Conservation (phyloP, 2,888 invertebrate species). For the Zaprionus lineosus region DNA sequence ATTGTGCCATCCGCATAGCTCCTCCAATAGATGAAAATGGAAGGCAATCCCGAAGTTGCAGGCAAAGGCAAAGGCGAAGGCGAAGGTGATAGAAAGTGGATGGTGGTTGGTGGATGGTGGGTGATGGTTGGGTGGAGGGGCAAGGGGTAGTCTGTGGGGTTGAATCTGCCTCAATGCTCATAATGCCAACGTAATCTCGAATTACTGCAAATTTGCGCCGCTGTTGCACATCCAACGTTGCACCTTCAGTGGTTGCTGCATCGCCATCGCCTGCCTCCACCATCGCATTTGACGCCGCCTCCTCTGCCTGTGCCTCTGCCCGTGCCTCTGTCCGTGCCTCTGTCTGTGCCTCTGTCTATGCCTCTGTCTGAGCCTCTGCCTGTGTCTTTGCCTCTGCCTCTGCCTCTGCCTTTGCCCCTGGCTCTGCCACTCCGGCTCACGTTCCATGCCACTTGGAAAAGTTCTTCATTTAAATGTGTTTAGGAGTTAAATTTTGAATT, state of each 20-base stretch:
- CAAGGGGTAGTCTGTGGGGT: background rate
- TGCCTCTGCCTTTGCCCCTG: constrained; percentile 1
- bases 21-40: too few relatives aligned
- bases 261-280: background rate
- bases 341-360: background rate
- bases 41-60: too few relatives aligned
- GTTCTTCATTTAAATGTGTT: constrained; percentile 12
- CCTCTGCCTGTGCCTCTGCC: constrained; percentile 1
- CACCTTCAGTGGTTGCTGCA: constrained; percentile 3
- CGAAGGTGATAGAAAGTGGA: too few relatives aligned
- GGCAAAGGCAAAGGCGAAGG: too few relatives aligned
- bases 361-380: background rate
- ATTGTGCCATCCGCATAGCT: too few relatives aligned
- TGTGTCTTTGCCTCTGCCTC: constrained; percentile 1
- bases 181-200: constrained; percentile 68
- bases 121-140: background rate
- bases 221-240: constrained; percentile 29
- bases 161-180: constrained; percentile 23
- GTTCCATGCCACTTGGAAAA: background rate
- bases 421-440: background rate
- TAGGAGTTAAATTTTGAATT: constrained; percentile 54
- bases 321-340: constrained; percentile 13
- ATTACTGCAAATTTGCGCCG: constrained; percentile 70
- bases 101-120: too few relatives aligned
- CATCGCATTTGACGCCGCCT: constrained; percentile 16